Evolutionary conservation across 2,113 vertebrate genomes (phyloP), one percentile per base, ranked within the genome.

Genomic region (Gymnarchus niloticus): DNA sequence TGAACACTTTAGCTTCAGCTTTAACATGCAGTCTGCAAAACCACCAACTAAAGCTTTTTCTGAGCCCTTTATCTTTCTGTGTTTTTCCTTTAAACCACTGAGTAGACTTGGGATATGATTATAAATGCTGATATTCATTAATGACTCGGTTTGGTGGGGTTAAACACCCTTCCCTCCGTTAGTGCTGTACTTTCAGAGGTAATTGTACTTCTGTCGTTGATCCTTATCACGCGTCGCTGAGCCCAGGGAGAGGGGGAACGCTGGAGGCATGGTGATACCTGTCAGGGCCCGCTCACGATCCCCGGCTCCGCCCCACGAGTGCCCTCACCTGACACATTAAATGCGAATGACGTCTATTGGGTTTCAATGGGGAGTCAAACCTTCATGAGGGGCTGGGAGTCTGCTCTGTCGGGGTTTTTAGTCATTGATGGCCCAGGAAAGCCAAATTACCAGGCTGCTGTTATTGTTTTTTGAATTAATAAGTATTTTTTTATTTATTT

Each of bases 261-360:
- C 86, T 80, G 83, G 81, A 80, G 87, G 87, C 17, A 80, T 14
- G 48, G 51, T 17, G 61, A 49, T 12, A 86, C 83, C 87, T 86
- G 87, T 49, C 84, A 84, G 49, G 83, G 56, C 51, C 41, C 23
- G 9, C 51, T 56, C 82, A 9, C 37, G 28, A 10, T 54, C 23
- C 23, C 51, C 23, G 78, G 56, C 56, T 49, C 14, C 14, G 3
- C 12, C 25, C 37, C 51, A 61, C 46, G 65, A 44, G 25, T 77
- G 51, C 56, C 44, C n/a, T n/a, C n/a, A n/a, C n/a, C n/a, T n/a
- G n/a, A n/a, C n/a, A n/a, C n/a, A n/a, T n/a, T n/a, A n/a, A n/a
- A n/a, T n/a, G n/a, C n/a, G n/a, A n/a, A n/a, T n/a, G n/a, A n/a
- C n/a, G n/a, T n/a, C n/a, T n/a, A n/a, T n/a, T n/a, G n/a, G n/a